These are phyloP conservation scores for Globodera rostochiensis DNA, from an alignment of 1,140 invertebrate genomes.

Conservation along the genomic window DNA sequence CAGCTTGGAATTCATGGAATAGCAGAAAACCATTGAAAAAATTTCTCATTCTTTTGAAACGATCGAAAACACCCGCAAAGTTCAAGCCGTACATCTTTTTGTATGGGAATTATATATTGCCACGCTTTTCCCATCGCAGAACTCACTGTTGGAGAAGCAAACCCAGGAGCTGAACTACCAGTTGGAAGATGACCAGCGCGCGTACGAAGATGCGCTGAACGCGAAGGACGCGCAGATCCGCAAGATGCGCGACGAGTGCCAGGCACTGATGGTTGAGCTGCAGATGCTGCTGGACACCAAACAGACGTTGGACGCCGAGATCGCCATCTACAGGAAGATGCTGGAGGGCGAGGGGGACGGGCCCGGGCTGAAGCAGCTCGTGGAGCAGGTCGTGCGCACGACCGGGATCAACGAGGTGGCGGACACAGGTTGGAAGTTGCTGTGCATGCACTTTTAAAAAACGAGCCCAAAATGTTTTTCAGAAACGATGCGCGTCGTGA, in stretches of 20 bases:
- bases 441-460: neutral
- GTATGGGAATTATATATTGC: neutral
- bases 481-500: constrained; percentile 66
- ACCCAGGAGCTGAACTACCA: constrained; percentile 68
- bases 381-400: constrained; percentile 65
- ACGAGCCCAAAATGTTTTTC: neutral
- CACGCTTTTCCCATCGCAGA: constrained; percentile 53
- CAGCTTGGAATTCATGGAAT: no score
- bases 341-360: constrained; percentile 64
- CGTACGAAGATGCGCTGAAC: constrained; percentile 65
- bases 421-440: constrained; percentile 48
- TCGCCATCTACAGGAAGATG: constrained; percentile 66
- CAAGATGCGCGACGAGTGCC: constrained; percentile 66
- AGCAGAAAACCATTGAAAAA: no score
- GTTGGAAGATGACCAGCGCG: constrained; percentile 67
- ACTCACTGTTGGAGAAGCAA: constrained; percentile 68
- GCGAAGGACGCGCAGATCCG: constrained; percentile 66
- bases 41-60: neutral
- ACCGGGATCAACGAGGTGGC: constrained; percentile 57
- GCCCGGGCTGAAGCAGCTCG: constrained; percentile 62
- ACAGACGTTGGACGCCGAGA: constrained; percentile 64
- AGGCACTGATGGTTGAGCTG: constrained; percentile 67
- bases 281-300: constrained; percentile 68
- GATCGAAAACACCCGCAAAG: no score
- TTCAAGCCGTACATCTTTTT: constrained; percentile 16